These are phyloP conservation scores for Aleiodes leptofemur DNA, from an alignment of 2,888 invertebrate genomes.

Conservation along the genomic window DNA sequence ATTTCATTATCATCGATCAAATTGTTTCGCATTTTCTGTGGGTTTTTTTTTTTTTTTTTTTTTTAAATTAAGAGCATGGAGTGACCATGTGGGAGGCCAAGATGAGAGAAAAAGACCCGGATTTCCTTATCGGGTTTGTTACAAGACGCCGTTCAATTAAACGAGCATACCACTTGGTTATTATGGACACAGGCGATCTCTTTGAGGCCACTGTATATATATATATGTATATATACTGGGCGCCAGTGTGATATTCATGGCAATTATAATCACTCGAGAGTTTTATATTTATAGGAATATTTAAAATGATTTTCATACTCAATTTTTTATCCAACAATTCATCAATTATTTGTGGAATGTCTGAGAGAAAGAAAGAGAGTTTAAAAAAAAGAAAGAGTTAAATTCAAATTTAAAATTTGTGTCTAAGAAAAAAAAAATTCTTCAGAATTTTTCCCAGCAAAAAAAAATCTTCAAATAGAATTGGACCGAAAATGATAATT, in stretches of 20 bases:
- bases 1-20: no score
- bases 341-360: no score
- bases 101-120: slow-evolving; percentile 29
- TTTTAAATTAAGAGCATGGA: not conserved
- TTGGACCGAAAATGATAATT: no score
- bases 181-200: slow-evolving; percentile 34
- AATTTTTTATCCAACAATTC: not conserved
- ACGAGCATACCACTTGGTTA: slow-evolving; percentile 22
- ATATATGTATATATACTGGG: not conserved
- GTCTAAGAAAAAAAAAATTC: no score
- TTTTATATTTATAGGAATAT: slow-evolving; percentile 9
- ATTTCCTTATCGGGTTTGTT: slow-evolving; percentile 35
- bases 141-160: slow-evolving; percentile 40
- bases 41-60: no score
- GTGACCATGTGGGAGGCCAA: slow-evolving; percentile 20
- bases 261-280: slow-evolving; percentile 21
- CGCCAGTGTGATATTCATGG: slow-evolving; percentile 13
- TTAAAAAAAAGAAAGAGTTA: no score
- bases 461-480: no score
- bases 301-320: not conserved
- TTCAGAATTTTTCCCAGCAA: no score
- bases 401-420: no score
- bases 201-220: slow-evolving; percentile 9
- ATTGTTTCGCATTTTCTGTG: no score
- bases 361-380: no score